A percentile compares a stretch with the other conserved stretches of the same genome.
These are phyloP conservation scores for Gambusia holbrooki DNA, from an alignment of 2,113 vertebrate genomes.

Conservation along the genomic window DNA sequence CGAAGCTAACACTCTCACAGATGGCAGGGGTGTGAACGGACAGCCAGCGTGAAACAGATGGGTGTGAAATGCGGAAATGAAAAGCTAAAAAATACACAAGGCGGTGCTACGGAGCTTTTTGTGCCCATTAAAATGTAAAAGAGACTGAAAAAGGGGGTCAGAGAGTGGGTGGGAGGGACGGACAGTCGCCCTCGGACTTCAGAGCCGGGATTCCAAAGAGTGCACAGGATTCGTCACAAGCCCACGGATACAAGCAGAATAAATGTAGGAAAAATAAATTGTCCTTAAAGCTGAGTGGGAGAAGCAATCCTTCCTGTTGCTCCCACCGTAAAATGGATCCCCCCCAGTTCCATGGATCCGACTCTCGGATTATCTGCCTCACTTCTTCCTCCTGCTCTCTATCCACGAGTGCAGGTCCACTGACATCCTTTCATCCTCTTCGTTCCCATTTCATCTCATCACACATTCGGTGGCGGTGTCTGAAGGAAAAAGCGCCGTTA, in stretches of 20 bases:
- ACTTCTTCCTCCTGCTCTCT: constrained; percentile 23
- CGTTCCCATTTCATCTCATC: constrained; percentile 22
- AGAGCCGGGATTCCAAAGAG: constrained; percentile 65
- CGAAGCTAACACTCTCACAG: constrained; percentile 63
- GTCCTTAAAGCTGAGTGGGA: not conserved
- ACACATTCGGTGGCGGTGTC: constrained; percentile 36
- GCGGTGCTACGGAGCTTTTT: constrained; percentile 29
- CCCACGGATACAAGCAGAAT: constrained; percentile 11
- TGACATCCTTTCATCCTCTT: constrained; percentile 35
- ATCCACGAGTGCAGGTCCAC: constrained; percentile 41
- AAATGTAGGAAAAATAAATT: not conserved
- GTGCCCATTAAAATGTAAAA: constrained; percentile 24
- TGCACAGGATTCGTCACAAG: constrained; percentile 59
- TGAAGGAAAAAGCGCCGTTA: constrained; percentile 32
- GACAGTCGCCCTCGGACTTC: constrained; percentile 58
- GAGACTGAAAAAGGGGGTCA: constrained; percentile 1
- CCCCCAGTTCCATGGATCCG: constrained; percentile 30
- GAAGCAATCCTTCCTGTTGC: constrained; percentile 61
- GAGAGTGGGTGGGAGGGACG: constrained; percentile 14
- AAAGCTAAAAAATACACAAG: constrained; percentile 38
- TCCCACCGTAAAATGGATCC: constrained; percentile 57
- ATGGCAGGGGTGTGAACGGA: constrained; percentile 75
- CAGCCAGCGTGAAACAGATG: constrained; percentile 74
- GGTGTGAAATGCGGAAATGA: constrained; percentile 61
- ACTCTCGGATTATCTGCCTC: constrained; percentile 35